phyloP scores from a whole-genome alignment of 2,888 invertebrate genomes.

The Sphaerophoria rueppellii region DNA sequence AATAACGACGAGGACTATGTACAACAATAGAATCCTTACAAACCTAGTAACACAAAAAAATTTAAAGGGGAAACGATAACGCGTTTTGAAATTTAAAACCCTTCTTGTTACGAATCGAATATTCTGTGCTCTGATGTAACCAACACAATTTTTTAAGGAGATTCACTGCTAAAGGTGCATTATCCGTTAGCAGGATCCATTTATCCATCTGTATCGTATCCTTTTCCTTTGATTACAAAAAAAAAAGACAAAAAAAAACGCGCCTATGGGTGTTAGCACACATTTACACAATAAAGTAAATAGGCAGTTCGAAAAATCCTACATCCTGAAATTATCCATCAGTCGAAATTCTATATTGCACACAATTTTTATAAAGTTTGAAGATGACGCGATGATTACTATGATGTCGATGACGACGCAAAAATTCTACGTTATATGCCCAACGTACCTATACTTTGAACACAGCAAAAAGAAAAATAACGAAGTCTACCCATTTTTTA shows the following conservation, averaged over 20 bases:
- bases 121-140: neutral
- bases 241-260: conserved; percentile 34
- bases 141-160: conserved; percentile 29
- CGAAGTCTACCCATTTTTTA: conserved; percentile 67
- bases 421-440: conserved; percentile 55
- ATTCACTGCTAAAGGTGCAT: conserved; percentile 67
- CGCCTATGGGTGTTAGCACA: conserved; percentile 62
- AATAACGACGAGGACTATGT: neutral
- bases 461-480: neutral
- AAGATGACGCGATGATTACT: conserved; percentile 69
- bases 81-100: conserved; percentile 70
- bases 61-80: conserved; percentile 68
- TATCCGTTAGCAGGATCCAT: conserved; percentile 35
- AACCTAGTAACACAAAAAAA: conserved; percentile 27
- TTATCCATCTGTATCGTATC: conserved; percentile 25
- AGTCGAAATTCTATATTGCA: conserved; percentile 55
- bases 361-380: conserved; percentile 1
- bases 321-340: conserved; percentile 36
- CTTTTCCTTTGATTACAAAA: conserved; percentile 13
- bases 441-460: neutral
- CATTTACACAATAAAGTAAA: neutral
- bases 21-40: conserved; percentile 48
- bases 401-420: conserved; percentile 68
- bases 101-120: conserved; percentile 41
- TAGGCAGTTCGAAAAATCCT: neutral